These are phyloP conservation scores for Theonella swinhoei DNA, from an alignment of 37 sponge, comb jelly and placozoan species.

Conservation along the genomic window DNA sequence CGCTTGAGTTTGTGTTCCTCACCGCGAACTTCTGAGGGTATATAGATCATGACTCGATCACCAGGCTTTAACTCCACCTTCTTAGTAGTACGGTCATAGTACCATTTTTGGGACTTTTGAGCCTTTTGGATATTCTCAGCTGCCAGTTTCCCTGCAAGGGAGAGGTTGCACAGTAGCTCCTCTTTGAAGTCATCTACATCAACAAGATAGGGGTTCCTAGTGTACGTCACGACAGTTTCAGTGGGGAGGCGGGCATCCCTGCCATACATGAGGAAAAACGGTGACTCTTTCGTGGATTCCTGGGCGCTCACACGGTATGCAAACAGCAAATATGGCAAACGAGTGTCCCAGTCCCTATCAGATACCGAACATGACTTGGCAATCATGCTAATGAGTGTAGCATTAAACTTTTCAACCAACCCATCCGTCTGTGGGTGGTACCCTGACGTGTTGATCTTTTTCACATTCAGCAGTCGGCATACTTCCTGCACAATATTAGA, in stretches of 20 bases:
- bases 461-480: slow-evolving; percentile 17
- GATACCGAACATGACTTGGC: slow-evolving; percentile 13
- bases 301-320: slow-evolving; percentile 41
- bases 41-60: slow-evolving; percentile 41
- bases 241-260: slow-evolving; percentile 42
- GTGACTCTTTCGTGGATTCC: slow-evolving; percentile 47
- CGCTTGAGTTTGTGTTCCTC: slow-evolving; percentile 25
- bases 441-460: slow-evolving; percentile 50
- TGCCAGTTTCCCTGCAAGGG: slow-evolving; percentile 32
- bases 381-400: slow-evolving; percentile 42
- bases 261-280: slow-evolving; percentile 55
- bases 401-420: slow-evolving; percentile 48
- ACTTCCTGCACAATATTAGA: slow-evolving; percentile 35
- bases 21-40: slow-evolving; percentile 17
- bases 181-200: slow-evolving; percentile 42
- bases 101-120: slow-evolving; percentile 6
- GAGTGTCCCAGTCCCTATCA: slow-evolving; percentile 50
- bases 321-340: slow-evolving; percentile 50
- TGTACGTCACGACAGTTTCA: slow-evolving; percentile 11
- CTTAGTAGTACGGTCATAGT: slow-evolving; percentile 9
- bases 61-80: background rate
- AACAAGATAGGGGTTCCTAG: slow-evolving; percentile 8
- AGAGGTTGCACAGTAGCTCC: slow-evolving; percentile 14
- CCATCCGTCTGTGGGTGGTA: slow-evolving; percentile 60
- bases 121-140: slow-evolving; percentile 19